These are phyloP conservation scores for Phalera bucephala DNA, from an alignment of 2,888 invertebrate genomes.

Conservation along the genomic window DNA sequence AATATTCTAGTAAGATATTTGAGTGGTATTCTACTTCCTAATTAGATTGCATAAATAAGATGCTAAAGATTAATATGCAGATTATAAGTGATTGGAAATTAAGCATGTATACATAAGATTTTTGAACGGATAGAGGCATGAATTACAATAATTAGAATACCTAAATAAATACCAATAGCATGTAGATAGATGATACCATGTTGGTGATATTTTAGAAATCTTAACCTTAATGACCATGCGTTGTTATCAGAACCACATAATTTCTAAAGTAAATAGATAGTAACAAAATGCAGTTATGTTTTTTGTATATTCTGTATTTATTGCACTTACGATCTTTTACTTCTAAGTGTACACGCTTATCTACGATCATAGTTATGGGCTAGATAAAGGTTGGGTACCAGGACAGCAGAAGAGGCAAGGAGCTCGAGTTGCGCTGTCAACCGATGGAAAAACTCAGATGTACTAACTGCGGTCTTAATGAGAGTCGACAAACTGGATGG, in stretches of 20 bases:
- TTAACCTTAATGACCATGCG: too few relatives aligned
- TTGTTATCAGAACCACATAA: too few relatives aligned
- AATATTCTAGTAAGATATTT: background rate
- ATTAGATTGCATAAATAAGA: background rate
- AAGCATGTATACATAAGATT: background rate
- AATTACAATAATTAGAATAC: too few relatives aligned
- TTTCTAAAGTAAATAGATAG: too few relatives aligned
- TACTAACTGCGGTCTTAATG: constrained; percentile 74
- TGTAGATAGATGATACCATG: too few relatives aligned
- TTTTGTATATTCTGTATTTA: background rate
- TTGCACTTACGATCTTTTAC: constrained; percentile 6
- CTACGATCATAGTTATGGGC: constrained; percentile 75
- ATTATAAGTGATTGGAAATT: too few relatives aligned
- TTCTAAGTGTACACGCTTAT: constrained; percentile 39
- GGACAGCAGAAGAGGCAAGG: constrained; percentile 54
- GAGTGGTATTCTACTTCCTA: background rate
- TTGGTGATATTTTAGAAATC: too few relatives aligned
- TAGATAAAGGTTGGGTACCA: constrained; percentile 68
- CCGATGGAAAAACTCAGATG: constrained; percentile 67
- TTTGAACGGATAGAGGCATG: too few relatives aligned
- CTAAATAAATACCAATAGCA: too few relatives aligned
- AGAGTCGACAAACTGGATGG: constrained; percentile 81
- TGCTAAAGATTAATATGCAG: too few relatives aligned
- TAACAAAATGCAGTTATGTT: too few relatives aligned
- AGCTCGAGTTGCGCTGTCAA: constrained; percentile 49